phyloP scores from a whole-genome alignment of 1,140 invertebrate genomes.

The Trissolcus basalis region DNA sequence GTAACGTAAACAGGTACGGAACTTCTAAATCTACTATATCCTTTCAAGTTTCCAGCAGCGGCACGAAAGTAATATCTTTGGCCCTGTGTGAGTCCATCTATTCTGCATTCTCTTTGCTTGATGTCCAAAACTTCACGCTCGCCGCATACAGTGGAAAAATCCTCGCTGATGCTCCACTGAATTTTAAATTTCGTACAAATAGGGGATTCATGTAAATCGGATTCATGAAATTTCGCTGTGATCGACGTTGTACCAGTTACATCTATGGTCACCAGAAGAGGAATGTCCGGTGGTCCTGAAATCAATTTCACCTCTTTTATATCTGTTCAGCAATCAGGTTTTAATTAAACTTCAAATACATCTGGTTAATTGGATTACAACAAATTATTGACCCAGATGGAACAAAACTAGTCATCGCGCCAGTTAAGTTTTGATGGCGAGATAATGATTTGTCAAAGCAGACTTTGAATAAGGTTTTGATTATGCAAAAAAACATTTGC shows the following conservation, averaged over 20 bases:
- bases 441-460: too few relatives aligned
- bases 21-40: conserved; percentile 86
- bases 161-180: conserved; percentile 90
- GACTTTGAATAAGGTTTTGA: too few relatives aligned
- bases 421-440: too few relatives aligned
- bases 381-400: too few relatives aligned
- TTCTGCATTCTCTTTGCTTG: conserved; percentile 76
- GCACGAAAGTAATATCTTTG: conserved; percentile 91
- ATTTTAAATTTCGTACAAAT: conserved; percentile 94
- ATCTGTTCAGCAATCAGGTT: neutral
- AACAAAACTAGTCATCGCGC: too few relatives aligned
- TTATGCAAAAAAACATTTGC: too few relatives aligned
- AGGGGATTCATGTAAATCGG: conserved; percentile 80
- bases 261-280: conserved; percentile 85
- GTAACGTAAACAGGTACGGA: conserved; percentile 88
- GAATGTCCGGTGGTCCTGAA: conserved; percentile 86
- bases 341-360: too few relatives aligned
- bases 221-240: conserved; percentile 84
- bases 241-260: conserved; percentile 89
- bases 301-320: conserved; percentile 7
- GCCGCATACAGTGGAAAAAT: conserved; percentile 87
- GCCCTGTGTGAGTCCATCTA: conserved; percentile 84
- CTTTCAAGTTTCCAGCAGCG: conserved; percentile 91
- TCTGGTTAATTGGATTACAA: too few relatives aligned
- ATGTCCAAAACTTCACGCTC: conserved; percentile 86